A percentile compares a stretch with the other conserved stretches of the same genome.
These are phyloP conservation scores for Adelosebastes latens DNA, from an alignment of 2,797 vertebrate species.

Conservation along the genomic window DNA sequence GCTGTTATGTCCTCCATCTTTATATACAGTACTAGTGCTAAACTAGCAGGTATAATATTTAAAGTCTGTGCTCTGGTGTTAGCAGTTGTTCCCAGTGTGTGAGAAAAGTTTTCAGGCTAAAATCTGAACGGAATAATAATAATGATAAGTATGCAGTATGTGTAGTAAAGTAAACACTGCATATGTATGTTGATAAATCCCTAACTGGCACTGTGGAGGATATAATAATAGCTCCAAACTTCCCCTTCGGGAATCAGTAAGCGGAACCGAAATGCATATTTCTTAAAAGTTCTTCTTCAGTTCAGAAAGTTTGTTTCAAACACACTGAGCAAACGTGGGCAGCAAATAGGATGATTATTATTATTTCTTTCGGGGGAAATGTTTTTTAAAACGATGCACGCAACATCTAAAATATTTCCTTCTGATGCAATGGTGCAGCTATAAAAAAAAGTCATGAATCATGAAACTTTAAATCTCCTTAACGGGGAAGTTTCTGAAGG, in stretches of 20 bases:
- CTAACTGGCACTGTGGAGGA: neutral
- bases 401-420: neutral
- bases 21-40: neutral
- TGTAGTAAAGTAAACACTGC: neutral
- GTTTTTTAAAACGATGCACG: neutral
- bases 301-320: neutral
- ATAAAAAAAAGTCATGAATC: too few species aligned
- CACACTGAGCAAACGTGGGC: neutral
- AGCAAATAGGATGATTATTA: neutral
- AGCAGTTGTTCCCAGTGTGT: neutral
- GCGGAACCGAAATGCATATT: neutral
- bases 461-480: slow-evolving; percentile 13
- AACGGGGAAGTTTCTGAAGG: neutral
- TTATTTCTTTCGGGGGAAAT: neutral
- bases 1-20: neutral
- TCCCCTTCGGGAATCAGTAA: neutral
- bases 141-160: neutral
- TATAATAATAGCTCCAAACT: neutral
- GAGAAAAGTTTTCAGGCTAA: neutral
- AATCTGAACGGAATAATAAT: neutral
- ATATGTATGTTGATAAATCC: neutral
- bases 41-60: neutral
- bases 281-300: neutral
- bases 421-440: neutral
- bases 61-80: neutral